Conservation (phyloP, 2,113 vertebrate species). For the Hyaena hyaena region DNA sequence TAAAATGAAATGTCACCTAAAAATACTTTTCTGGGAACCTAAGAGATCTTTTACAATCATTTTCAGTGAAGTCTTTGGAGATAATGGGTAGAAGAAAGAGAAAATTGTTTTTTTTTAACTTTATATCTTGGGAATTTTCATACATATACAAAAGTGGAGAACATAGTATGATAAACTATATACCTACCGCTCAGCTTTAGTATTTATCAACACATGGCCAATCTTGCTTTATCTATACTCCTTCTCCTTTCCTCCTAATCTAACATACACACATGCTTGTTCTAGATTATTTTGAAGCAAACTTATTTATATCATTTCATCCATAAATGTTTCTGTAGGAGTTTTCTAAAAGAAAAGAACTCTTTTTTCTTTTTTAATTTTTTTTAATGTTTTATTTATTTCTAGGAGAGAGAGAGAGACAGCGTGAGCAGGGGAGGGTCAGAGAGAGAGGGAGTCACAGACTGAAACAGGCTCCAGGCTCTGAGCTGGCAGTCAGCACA, state of each 20-base stretch:
- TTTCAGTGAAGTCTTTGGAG: constrained; percentile 31
- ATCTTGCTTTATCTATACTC: neutral
- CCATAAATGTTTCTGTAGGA: neutral
- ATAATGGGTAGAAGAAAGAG: neutral
- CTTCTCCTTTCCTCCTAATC: neutral
- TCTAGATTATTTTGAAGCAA: constrained; percentile 45
- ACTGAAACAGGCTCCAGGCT: no score
- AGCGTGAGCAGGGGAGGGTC: no score
- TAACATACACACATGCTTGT: neutral
- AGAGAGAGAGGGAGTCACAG: no score
- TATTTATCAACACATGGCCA: neutral
- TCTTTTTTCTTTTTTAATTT: no score
- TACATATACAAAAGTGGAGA: constrained; percentile 22
- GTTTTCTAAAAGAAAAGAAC: neutral
- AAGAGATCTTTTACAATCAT: constrained; percentile 4
- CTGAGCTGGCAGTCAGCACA: no score
- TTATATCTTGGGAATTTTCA: constrained; percentile 19
- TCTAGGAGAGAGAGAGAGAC: no score
- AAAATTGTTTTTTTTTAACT: neutral
- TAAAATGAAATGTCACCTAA: neutral
- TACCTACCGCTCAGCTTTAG: neutral
- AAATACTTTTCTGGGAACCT: constrained; percentile 14
- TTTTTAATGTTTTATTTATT: no score
- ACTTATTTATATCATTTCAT: neutral
- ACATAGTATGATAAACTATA: neutral